Evolutionary conservation across 2,888 invertebrate genomes (phyloP).

Genomic region (Apocheima hispidaria): DNA sequence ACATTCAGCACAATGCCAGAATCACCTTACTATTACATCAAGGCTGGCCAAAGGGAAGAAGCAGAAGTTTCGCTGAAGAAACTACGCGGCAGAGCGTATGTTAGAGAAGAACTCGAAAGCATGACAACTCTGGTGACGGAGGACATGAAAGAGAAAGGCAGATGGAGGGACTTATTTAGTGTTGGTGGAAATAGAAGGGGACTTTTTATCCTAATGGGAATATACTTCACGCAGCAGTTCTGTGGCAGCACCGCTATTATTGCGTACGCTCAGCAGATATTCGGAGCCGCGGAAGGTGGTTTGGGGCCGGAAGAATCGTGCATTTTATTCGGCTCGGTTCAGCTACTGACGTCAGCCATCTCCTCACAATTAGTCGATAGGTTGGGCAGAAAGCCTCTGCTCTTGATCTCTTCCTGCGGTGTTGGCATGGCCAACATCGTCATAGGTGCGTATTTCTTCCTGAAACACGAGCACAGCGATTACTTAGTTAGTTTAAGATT

Average conservation of each 20-base stretch:
- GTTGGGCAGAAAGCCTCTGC: slow-evolving; percentile 86
- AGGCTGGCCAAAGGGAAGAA: slow-evolving; percentile 76
- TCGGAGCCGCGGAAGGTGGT: slow-evolving; percentile 81
- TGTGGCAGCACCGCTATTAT: slow-evolving; percentile 87
- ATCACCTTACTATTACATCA: slow-evolving; percentile 87
- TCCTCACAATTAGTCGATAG: slow-evolving; percentile 87
- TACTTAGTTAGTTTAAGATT: slow-evolving; percentile 79
- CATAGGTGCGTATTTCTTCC: slow-evolving; percentile 85
- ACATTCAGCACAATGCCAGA: slow-evolving; percentile 88
- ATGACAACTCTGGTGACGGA: slow-evolving; percentile 84
- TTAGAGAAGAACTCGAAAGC: slow-evolving; percentile 83
- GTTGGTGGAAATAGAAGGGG: slow-evolving; percentile 84
- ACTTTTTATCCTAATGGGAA: slow-evolving; percentile 84
- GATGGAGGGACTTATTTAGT: slow-evolving; percentile 78
- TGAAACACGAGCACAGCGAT: slow-evolving; percentile 77
- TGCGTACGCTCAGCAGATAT: slow-evolving; percentile 87
- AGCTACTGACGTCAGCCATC: slow-evolving; percentile 83
- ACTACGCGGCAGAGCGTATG: slow-evolving; percentile 84
- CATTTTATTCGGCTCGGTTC: slow-evolving; percentile 83
- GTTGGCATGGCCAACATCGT: slow-evolving; percentile 83
- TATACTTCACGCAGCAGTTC: slow-evolving; percentile 88
- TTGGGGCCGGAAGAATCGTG: slow-evolving; percentile 81
- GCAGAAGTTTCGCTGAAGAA: slow-evolving; percentile 85
- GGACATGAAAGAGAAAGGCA: slow-evolving; percentile 81
- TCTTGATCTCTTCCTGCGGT: slow-evolving; percentile 86